Base-by-base conservation (phyloP, 2,797 vertebrate species). In the Chloroceryle amazona region DNA sequence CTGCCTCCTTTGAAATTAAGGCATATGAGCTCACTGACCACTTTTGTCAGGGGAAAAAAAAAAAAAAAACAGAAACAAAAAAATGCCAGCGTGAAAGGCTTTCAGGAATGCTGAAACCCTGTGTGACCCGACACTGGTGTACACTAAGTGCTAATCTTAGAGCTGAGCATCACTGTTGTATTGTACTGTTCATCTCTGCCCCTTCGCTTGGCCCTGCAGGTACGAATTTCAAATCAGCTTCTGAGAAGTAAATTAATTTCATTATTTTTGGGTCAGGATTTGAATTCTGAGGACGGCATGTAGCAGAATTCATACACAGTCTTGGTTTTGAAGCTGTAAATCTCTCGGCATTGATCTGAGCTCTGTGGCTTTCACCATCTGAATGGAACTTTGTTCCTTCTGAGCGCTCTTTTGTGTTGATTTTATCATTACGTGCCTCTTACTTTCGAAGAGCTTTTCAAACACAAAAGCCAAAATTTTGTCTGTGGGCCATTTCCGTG, bases 311-410 rank as follows among this genome's bases (percentile, higher is more conserved):
- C 57, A 54, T 71, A 52, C 60, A 18, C 26, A 12, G 44, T 79
- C 60, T 79, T 81, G 70, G 29, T 81, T 95, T 73, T 60, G 75
- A 80, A 95, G 73, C 66, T 90, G 76, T 86, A 96, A 93, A 83
- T 91, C 73, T 91, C 84, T 81, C 46, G 66, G 35, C 68, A 86
- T 46, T 60, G 66, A 80, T 68, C 66, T 86, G 35, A 25, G 70
- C 80, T 81, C 66, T 73, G 82, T 90, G 90, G 76, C 81, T 95
- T 96, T 95, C 62, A 26, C 35, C 0, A 2, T 7, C 62, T 97
- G 89, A 97, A 95, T 94, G 73, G 80, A 90, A 89, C 73, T 17
- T 93, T 94, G 58, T 93, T 95, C 70, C 90, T 93, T 55, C 49
- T 81, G 51, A 91, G 80, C 62, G 2, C 33, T 79, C 82, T 90